Base-by-base conservation (phyloP, 2,888 invertebrate species). In the Campopleginae sp. region DNA sequence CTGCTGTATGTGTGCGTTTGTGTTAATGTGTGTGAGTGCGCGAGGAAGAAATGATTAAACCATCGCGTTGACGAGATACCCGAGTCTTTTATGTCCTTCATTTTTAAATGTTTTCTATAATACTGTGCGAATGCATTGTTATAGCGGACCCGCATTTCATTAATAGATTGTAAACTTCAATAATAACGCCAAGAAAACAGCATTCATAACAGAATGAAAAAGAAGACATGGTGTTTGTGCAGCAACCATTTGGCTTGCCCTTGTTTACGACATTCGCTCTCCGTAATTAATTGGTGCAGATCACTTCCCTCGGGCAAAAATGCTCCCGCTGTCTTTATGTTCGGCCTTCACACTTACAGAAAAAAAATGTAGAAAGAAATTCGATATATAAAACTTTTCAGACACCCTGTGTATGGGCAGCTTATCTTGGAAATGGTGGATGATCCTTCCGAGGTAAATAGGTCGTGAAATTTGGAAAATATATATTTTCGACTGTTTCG, bases 271-370 rank as follows among this genome's bases (percentile, higher is more conserved):
- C 76, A 83, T 88, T 87, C 86, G 86, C 88, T 89, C 88, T 89
- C 86, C 84, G 79, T 86, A 85, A 87, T 87, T 86, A 83, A 86
- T 86, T 63, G 86, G 86, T 87, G 85, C 76, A 84, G 84, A 89
- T 87, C 82, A 86, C 84, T 83, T 88, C 31, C 14, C 76, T 79
- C 38, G 61, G 38, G 51, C 19, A 14, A 31, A 8, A 2, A 44
- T 38, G 27, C 44, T 44, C 44, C 27, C 1, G 17, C 44, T 42
- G 17, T 33, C 70, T 46, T 65, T 19, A 42, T 42, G 14, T 0
- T 58, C 5, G 4, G 23, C 27, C 27, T 58, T 14, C 27, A 27
- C 58, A 58, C 58, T 58, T 27, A 1, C 27, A 27, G 27, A 27
- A 33, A 10, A 58, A 27, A 27, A 14, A 12, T 5, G 12, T 54